Evolutionary conservation across 2,797 vertebrate species (phyloP).

Genomic region (Coregonus sp.): DNA sequence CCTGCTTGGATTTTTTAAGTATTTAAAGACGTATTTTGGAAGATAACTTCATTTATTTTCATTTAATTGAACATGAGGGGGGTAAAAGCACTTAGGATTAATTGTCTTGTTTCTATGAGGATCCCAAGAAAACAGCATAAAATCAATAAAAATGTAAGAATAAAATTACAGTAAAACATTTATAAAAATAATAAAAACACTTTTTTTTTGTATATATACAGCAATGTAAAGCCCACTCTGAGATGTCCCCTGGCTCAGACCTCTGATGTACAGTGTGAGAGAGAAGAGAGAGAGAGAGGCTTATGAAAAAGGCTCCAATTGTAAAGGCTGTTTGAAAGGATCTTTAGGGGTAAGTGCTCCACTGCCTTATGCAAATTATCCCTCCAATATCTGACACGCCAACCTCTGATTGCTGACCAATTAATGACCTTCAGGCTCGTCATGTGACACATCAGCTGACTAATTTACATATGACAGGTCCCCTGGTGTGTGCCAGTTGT

Average conservation of each 20-base stretch:
- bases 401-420: constrained; percentile 76
- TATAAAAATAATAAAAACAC: background rate
- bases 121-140: background rate
- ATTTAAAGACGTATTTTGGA: background rate
- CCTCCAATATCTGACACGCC: constrained; percentile 67
- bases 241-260: no score
- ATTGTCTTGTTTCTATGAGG: background rate
- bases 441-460: constrained; percentile 70
- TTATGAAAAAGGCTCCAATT: constrained; percentile 27
- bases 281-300: no score
- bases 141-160: background rate
- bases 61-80: background rate
- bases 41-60: background rate
- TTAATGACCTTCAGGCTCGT: constrained; percentile 73
- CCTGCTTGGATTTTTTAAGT: constrained; percentile 30
- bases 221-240: no score
- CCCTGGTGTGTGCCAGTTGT: constrained; percentile 64
- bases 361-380: constrained; percentile 71
- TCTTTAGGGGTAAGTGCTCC: constrained; percentile 48
- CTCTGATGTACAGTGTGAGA: no score
- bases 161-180: background rate
- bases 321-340: constrained; percentile 58
- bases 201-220: no score
- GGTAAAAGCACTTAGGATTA: background rate
- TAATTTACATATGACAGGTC: constrained; percentile 74